Percentiles rank a stretch among this genome's conserved stretches.
phyloP scores from a whole-genome alignment of 2,113 vertebrate species.

The Psilopogon haemacephalus region DNA sequence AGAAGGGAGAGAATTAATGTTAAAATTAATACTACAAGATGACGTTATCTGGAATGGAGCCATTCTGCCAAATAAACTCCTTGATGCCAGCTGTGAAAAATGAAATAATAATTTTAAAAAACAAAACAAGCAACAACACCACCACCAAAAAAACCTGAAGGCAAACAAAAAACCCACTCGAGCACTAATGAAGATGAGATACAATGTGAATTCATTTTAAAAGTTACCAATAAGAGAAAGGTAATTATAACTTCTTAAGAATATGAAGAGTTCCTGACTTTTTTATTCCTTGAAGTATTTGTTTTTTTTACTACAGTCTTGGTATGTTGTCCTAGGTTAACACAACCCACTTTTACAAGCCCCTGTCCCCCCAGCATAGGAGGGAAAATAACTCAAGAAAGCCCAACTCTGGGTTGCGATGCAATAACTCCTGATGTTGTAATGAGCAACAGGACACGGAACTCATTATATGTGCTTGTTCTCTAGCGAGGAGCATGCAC shows the following conservation, averaged over 20 bases:
- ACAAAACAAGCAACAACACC: not conserved
- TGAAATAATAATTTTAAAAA: too few species aligned
- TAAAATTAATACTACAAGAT: not conserved
- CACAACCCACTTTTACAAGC: too few species aligned
- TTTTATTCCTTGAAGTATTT: not conserved
- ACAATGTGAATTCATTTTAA: not conserved
- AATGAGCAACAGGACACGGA: not conserved
- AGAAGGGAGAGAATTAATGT: not conserved
- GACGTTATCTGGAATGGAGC: not conserved
- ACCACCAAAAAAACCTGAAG: not conserved
- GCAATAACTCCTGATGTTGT: not conserved
- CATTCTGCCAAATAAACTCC: not conserved
- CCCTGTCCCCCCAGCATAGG: too few species aligned
- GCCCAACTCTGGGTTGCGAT: not conserved
- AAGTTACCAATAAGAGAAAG: not conserved
- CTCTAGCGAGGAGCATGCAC: not conserved
- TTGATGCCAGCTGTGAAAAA: not conserved
- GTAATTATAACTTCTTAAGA: not conserved
- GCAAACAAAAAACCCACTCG: not conserved
- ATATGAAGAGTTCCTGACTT: not conserved
- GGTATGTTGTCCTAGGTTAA: not conserved
- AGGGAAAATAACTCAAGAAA: too few species aligned
- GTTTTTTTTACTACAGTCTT: not conserved
- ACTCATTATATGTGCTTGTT: rapidly evolving
- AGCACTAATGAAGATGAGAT: not conserved